Percentiles rank a stretch among this genome's conserved stretches.
phyloP scores from a whole-genome alignment of 2,113 vertebrate genomes.

The Puma concolor region DNA sequence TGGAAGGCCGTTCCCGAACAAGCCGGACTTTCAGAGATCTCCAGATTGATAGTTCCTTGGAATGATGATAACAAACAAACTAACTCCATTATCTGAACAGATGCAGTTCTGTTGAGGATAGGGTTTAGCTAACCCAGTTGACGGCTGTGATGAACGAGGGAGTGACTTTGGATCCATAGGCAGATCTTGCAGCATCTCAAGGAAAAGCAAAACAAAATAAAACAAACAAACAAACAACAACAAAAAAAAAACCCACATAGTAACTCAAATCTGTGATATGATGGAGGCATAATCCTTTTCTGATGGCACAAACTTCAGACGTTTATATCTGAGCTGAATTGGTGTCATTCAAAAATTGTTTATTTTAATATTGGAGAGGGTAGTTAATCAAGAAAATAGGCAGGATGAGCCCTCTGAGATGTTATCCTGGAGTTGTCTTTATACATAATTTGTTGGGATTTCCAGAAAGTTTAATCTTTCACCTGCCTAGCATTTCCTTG shows the following conservation, averaged over 20 bases:
- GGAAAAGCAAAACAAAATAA: not conserved
- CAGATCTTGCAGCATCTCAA: not conserved
- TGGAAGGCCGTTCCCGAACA: not conserved
- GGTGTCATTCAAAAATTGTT: not conserved
- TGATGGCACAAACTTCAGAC: not conserved
- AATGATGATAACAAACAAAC: not conserved
- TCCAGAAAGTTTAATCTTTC: not conserved
- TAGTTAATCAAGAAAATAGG: not conserved
- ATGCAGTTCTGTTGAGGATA: not conserved
- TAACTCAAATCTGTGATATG: not conserved
- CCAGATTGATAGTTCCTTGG: conserved; percentile 9
- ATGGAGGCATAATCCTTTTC: not conserved
- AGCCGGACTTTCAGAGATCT: not conserved
- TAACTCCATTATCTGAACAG: not conserved
- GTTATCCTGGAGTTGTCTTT: not conserved
- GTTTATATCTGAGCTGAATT: not conserved
- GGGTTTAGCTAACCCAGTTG: not conserved
- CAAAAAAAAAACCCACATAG: not conserved
- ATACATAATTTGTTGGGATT: not conserved
- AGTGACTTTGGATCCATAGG: not conserved
- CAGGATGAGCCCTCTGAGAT: not conserved
- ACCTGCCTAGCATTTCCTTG: not conserved
- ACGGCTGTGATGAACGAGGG: not conserved
- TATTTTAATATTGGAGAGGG: not conserved
- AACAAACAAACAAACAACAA: not conserved